Conservation (phyloP, 1,140 invertebrate genomes). For the Zelostemma sp. region DNA sequence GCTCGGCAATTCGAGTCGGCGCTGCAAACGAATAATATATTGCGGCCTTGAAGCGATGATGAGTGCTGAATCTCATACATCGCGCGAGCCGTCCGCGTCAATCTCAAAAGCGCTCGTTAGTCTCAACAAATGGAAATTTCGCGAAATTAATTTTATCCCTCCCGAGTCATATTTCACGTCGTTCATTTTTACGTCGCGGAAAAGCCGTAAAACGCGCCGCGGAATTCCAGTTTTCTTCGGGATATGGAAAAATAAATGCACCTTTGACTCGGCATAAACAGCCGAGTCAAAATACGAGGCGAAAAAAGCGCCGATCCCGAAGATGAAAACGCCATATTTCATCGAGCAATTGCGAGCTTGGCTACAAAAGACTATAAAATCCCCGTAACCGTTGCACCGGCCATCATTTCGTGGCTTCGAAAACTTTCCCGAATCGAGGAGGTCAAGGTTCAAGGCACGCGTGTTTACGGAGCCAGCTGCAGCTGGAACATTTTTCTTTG, state of each 20-base stretch:
- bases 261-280: too few species aligned
- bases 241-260: too few species aligned
- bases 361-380: too few species aligned
- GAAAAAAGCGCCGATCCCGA: too few species aligned
- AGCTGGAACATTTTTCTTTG: constrained; percentile 32
- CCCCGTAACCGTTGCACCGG: constrained; percentile 24
- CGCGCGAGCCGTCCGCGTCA: constrained; percentile 39
- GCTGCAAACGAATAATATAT: constrained; percentile 35
- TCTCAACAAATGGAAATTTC: constrained; percentile 21
- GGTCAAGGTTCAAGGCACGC: constrained; percentile 37
- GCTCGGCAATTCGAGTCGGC: constrained; percentile 11
- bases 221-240: too few species aligned
- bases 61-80: constrained; percentile 45
- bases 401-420: constrained; percentile 39
- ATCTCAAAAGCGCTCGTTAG: constrained; percentile 39
- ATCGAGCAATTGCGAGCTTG: too few species aligned
- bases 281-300: too few species aligned
- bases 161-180: too few species aligned
- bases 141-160: too few species aligned
- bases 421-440: constrained; percentile 39
- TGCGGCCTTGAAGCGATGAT: constrained; percentile 44
- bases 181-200: too few species aligned
- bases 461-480: constrained; percentile 34
- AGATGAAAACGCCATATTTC: too few species aligned
- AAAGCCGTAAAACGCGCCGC: too few species aligned